Percentiles rank a stretch among this genome's conserved stretches.
These are phyloP conservation scores for Spisula solida DNA, from an alignment of 2,888 invertebrate species.

Conservation along the genomic window DNA sequence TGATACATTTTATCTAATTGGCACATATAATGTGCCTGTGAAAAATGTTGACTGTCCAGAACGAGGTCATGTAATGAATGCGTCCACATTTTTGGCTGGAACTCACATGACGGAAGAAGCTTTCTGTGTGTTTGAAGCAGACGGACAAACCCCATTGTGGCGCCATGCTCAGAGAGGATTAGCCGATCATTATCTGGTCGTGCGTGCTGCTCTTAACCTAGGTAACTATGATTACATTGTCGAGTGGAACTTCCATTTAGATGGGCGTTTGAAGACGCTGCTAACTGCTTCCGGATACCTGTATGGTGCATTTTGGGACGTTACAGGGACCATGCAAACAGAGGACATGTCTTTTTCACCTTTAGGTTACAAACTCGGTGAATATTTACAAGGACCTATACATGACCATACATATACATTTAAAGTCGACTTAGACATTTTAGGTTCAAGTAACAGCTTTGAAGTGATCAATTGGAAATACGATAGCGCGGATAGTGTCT, in stretches of 20 bases:
- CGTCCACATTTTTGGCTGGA: conserved; percentile 44
- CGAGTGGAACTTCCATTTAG: conserved; percentile 70
- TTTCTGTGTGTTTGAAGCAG: conserved; percentile 76
- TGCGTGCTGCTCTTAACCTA: conserved; percentile 64
- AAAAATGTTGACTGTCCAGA: conserved; percentile 75
- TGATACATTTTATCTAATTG: conserved; percentile 67
- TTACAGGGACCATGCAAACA: neutral
- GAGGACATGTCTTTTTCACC: conserved; percentile 39
- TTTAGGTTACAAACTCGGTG: conserved; percentile 68
- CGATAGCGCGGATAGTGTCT: conserved; percentile 58
- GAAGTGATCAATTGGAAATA: conserved; percentile 66
- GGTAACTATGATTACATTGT: conserved; percentile 76
- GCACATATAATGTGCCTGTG: conserved; percentile 48
- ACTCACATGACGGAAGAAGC: conserved; percentile 33
- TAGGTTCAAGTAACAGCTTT: conserved; percentile 67
- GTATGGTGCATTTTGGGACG: conserved; percentile 67
- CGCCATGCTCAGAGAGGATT: conserved; percentile 67
- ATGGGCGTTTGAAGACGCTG: conserved; percentile 64
- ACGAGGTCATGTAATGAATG: conserved; percentile 66
- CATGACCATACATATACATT: conserved; percentile 72
- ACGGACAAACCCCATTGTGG: conserved; percentile 70
- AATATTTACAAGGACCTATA: conserved; percentile 64
- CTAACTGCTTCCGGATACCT: conserved; percentile 65
- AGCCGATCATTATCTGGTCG: conserved; percentile 61
- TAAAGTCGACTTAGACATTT: conserved; percentile 73